Conservation (phyloP, 2,888 invertebrate genomes). For the Sphinx pinastri region DNA sequence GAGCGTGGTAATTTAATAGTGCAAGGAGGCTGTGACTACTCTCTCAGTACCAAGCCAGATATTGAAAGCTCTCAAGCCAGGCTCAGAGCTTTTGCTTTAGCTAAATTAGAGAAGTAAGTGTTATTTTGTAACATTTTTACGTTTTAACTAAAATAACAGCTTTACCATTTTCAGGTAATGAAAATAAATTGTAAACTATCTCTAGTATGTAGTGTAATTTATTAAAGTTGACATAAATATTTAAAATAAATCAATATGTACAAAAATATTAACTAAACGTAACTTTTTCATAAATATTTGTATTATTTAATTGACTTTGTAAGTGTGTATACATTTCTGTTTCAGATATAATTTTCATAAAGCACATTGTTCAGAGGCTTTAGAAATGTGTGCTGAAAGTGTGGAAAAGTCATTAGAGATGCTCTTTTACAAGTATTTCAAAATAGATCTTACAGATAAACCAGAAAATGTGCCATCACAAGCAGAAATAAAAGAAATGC, state of each 20-base stretch:
- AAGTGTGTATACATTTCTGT: conserved; percentile 4
- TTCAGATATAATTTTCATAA: conserved; percentile 89
- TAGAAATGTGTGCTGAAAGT: conserved; percentile 86
- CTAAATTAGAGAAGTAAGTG: conserved; percentile 87
- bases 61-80: conserved; percentile 85
- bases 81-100: conserved; percentile 87
- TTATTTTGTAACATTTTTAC: not conserved
- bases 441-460: conserved; percentile 66
- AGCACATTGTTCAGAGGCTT: conserved; percentile 89
- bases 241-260: too few relatives aligned
- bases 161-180: too few relatives aligned
- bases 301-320: too few relatives aligned
- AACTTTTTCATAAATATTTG: too few relatives aligned
- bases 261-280: too few relatives aligned
- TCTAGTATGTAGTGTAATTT: too few relatives aligned
- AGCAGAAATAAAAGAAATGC: conserved; percentile 85
- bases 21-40: conserved; percentile 88
- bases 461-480: conserved; percentile 72
- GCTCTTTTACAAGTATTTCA: conserved; percentile 89
- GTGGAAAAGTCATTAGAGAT: conserved; percentile 89
- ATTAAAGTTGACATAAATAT: too few relatives aligned
- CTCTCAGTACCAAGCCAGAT: conserved; percentile 79
- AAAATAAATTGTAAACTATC: too few relatives aligned
- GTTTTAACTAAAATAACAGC: too few relatives aligned
- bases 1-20: conserved; percentile 90